phyloP scores from a whole-genome alignment of 2,888 invertebrate species.

The Eristalis arbustorum region DNA sequence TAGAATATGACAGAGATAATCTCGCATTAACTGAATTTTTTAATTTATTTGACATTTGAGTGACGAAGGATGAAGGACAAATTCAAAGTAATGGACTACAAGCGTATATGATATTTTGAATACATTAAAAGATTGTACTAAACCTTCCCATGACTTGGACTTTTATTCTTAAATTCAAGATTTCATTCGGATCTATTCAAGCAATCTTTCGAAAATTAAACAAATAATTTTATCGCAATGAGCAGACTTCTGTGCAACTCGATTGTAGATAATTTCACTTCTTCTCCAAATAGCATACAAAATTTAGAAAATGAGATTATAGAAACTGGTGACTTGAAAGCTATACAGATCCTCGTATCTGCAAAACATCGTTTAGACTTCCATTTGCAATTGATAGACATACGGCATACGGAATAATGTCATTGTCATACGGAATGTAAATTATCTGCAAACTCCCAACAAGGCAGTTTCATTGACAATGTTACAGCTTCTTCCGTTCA shows the following conservation, averaged over 20 bases:
- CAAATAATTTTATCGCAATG: background rate
- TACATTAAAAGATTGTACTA: background rate
- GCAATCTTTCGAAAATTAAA: background rate
- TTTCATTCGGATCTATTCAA: background rate
- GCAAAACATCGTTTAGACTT: too few species aligned
- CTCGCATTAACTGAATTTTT: background rate
- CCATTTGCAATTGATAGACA: too few species aligned
- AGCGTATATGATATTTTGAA: background rate
- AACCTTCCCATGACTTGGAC: background rate
- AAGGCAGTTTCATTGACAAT: too few species aligned
- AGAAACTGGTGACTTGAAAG: too few species aligned
- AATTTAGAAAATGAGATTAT: too few species aligned
- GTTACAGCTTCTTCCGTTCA: too few species aligned
- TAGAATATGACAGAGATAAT: background rate
- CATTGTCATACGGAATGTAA: too few species aligned
- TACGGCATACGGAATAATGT: too few species aligned
- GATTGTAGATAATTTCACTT: too few species aligned
- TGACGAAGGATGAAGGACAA: background rate
- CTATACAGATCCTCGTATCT: too few species aligned
- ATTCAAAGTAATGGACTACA: background rate
- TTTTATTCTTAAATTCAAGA: background rate
- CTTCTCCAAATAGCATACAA: too few species aligned
- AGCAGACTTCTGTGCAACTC: background rate
- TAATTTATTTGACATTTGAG: background rate
- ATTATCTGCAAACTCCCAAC: too few species aligned